Evolutionary conservation across 2,797 vertebrate species (phyloP), one percentile per base, ranked within the genome.

Genomic region (Menidia menidia): DNA sequence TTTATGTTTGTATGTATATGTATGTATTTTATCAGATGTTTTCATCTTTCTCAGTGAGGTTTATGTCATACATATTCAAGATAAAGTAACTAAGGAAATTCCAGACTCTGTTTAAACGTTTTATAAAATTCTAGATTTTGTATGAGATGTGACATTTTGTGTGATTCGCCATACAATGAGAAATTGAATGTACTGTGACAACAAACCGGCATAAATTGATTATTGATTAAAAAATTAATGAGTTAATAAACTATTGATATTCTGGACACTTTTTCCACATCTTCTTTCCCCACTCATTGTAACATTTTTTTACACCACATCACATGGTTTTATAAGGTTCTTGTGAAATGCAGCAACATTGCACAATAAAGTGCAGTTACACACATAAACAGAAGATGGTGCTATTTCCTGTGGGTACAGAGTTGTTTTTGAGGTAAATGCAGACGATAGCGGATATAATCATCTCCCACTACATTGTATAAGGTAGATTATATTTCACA

Each of bases 61-160:
- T 91, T 87, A 87, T 91, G 87, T 80, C 81, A 78, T 45, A 48
- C 2, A 77, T 91, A 90, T 90, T 92, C 76, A 79, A 87, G 83
- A 67, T 68, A n/a, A 62, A 63, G 50, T 57, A 65, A 67, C n/a
- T 50, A 43, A 33, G 18, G 76, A 75, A 39, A 63, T 43, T 78
- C 53, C 87, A 92, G 81, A 89, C 83, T 67, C 87, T 82, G 86
- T 94, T 83, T 94, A 91, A 92, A 91, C 94, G 93, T 94, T 94
- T 94, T 95, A 92, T 93, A 93, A 93, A 92, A 80, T 77, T 91
- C 90, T 92, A 89, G 86, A 91, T 93, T 94, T 94, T 94, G 92
- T 94, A 94, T 88, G 31, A 90, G 83, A 90, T 85, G 94, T 94
- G 90, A 91, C 90, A 92, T 94, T 93, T 92, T 91, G 85, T 91